Evolutionary conservation across 2,797 vertebrate species (phyloP).

Genomic region (Sebastes nivosus): DNA sequence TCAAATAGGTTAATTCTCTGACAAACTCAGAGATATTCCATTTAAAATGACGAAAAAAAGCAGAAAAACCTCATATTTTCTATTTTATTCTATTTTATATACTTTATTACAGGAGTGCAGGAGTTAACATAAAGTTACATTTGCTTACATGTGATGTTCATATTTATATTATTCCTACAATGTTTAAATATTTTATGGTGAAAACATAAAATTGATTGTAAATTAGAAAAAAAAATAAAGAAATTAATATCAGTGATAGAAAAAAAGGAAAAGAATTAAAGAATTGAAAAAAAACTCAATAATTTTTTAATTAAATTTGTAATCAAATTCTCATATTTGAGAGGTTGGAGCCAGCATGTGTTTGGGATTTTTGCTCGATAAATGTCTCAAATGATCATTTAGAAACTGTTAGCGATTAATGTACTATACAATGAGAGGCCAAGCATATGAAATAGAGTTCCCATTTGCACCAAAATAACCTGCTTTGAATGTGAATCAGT

Average conservation of each 20-base stretch:
- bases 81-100: background rate
- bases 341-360: background rate
- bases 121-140: too few species aligned
- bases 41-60: background rate
- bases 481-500: slow-evolving; percentile 6
- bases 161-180: too few species aligned
- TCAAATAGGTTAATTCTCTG: background rate
- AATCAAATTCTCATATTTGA: background rate
- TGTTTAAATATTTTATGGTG: fast-evolving
- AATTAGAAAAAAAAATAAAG: too few species aligned
- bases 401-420: background rate
- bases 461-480: background rate
- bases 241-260: too few species aligned
- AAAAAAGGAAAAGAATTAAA: too few species aligned
- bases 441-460: background rate
- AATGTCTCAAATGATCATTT: background rate
- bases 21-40: background rate
- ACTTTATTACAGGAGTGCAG: too few species aligned
- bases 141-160: too few species aligned
- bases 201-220: too few species aligned
- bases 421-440: background rate
- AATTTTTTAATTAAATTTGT: too few species aligned
- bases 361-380: background rate
- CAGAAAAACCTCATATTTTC: background rate
- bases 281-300: too few species aligned